Evolutionary conservation across 2,888 invertebrate genomes (phyloP).

Genomic region (Willowsia nigromaculata): DNA sequence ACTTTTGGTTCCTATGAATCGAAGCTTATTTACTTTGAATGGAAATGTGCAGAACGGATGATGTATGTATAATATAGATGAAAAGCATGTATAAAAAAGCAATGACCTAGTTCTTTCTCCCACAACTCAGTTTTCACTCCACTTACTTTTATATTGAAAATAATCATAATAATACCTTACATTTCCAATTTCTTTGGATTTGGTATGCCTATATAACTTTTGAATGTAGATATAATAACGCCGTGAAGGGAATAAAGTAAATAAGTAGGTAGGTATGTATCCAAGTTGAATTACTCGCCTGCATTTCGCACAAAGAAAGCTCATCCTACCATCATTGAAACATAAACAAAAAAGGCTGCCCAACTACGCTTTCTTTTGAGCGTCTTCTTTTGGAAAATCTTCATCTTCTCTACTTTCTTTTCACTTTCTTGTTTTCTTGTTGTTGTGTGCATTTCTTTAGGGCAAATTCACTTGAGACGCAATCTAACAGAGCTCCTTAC

Average conservation of each 20-base stretch:
- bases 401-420: constrained; percentile 7
- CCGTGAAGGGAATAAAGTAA: background rate
- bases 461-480: constrained; percentile 86
- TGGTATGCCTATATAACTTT: background rate
- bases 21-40: background rate
- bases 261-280: too few species aligned
- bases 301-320: constrained; percentile 26
- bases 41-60: background rate
- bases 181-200: background rate
- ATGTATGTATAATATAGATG: too few species aligned
- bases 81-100: too few species aligned
- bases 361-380: background rate
- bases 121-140: constrained; percentile 1
- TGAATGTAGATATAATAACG: background rate
- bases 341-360: constrained; percentile 32
- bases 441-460: constrained; percentile 80
- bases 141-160: constrained; percentile 11
- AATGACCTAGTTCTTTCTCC: constrained; percentile 44
- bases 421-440: constrained; percentile 25
- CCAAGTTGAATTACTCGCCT: background rate
- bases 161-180: too few species aligned
- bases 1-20: background rate
- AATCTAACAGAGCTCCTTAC: constrained; percentile 90
- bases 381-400: constrained; percentile 2
- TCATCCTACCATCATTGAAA: constrained; percentile 24